A percentile compares a stretch with the other conserved stretches of the same genome.
Evolutionary conservation across 53 echinoderm and acorn worm species (phyloP).

Genomic region (Echinarachnius parma): DNA sequence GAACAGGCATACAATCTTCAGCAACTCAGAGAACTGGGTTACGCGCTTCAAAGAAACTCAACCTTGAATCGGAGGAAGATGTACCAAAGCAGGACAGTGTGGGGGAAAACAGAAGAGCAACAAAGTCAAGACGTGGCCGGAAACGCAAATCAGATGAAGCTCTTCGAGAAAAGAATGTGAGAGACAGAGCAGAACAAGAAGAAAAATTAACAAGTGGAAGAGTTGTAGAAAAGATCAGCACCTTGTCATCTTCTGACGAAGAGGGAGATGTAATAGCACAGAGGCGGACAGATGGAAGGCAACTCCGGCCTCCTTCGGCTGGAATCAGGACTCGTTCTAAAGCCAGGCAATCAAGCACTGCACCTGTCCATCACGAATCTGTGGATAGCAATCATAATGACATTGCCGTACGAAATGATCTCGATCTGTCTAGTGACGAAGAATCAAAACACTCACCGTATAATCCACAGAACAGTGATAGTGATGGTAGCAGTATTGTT

Average conservation of each 20-base stretch:
- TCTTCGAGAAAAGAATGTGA: neutral
- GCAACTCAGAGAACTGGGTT: neutral
- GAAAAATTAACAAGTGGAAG: neutral
- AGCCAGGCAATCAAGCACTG: neutral
- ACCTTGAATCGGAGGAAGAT: neutral
- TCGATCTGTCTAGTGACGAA: conserved; percentile 25
- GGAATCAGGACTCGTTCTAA: conserved; percentile 14
- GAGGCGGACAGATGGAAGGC: neutral
- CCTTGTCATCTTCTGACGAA: conserved; percentile 27
- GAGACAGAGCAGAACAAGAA: neutral
- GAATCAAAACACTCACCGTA: conserved; percentile 27
- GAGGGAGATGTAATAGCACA: neutral
- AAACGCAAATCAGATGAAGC: neutral
- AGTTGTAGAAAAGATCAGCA: conserved; percentile 1
- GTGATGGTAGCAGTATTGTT: conserved; percentile 15
- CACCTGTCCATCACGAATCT: neutral
- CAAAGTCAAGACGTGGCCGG: neutral
- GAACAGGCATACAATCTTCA: too few relatives aligned
- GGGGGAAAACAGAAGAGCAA: neutral
- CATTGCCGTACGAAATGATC: neutral
- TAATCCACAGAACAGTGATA: conserved; percentile 7
- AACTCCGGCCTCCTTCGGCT: neutral
- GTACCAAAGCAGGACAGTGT: neutral
- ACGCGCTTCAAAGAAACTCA: conserved; percentile 15
- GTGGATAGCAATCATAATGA: neutral